Conservation (phyloP, 2,888 invertebrate genomes). For the Germaria angustata region DNA sequence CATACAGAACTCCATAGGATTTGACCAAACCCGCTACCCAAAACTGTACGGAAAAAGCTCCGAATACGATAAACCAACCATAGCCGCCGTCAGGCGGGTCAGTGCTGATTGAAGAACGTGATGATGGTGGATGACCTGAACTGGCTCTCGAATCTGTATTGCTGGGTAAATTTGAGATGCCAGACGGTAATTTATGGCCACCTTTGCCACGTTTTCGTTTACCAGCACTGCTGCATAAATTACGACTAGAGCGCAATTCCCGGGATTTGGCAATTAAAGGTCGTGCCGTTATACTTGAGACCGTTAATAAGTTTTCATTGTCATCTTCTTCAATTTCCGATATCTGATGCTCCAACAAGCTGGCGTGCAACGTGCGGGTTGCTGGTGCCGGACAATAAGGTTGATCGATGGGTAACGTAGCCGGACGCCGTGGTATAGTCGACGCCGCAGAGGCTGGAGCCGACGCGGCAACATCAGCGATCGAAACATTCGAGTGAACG, state of each 20-base stretch:
- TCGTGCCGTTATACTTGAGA: slow-evolving; percentile 86
- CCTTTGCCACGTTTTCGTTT: slow-evolving; percentile 66
- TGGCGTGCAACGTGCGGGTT: slow-evolving; percentile 78
- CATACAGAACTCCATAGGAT: slow-evolving; percentile 89
- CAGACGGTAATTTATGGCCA: slow-evolving; percentile 65
- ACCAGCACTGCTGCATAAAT: slow-evolving; percentile 64
- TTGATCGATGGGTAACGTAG: slow-evolving; percentile 80
- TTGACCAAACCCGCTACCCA: slow-evolving; percentile 90
- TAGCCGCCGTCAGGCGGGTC: slow-evolving; percentile 87
- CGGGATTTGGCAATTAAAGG: slow-evolving; percentile 86
- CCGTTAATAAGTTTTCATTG: slow-evolving; percentile 86
- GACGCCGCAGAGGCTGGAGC: slow-evolving; percentile 70
- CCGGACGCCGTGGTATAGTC: slow-evolving; percentile 80
- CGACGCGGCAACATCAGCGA: slow-evolving; percentile 57
- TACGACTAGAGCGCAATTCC: slow-evolving; percentile 81
- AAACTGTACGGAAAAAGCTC: slow-evolving; percentile 89
- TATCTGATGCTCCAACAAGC: slow-evolving; percentile 80
- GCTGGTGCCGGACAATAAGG: slow-evolving; percentile 74
- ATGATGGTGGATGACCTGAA: slow-evolving; percentile 71
- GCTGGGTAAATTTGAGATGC: slow-evolving; percentile 60
- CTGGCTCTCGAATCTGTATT: slow-evolving; percentile 62
- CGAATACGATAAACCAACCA: slow-evolving; percentile 88
- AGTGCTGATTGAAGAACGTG: slow-evolving; percentile 74
- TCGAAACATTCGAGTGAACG: slow-evolving; percentile 65
- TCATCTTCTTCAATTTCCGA: slow-evolving; percentile 83